These are phyloP conservation scores for Oxyruncus cristatus DNA, from an alignment of 2,113 vertebrate species.

Conservation along the genomic window DNA sequence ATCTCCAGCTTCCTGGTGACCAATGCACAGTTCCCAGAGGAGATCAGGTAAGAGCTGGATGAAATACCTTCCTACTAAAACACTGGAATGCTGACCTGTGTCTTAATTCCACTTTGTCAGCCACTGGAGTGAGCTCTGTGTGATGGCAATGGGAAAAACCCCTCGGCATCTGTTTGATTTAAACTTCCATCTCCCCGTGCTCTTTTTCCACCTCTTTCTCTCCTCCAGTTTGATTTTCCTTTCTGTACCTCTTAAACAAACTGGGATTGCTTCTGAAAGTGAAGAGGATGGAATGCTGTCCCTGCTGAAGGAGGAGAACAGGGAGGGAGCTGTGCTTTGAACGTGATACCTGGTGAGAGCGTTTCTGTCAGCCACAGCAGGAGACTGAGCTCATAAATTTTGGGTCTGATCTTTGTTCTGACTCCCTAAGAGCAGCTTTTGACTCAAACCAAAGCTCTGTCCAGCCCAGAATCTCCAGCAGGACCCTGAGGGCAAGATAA, in stretches of 20 bases:
- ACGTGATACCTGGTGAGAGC: not conserved
- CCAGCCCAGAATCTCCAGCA: not conserved
- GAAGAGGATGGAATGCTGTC: not conserved
- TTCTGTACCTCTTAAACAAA: not conserved
- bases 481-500: not conserved
- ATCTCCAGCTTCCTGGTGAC: constrained; percentile 97
- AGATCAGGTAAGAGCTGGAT: constrained; percentile 83
- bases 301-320: not conserved
- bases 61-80: not conserved
- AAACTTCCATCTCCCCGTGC: not conserved
- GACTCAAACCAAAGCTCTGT: not conserved
- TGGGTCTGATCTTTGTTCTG: not conserved
- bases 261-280: not conserved
- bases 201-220: not conserved
- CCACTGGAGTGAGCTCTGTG: not conserved
- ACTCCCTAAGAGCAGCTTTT: fast-evolving
- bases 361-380: not conserved
- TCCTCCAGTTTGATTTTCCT: not conserved
- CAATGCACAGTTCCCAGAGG: constrained; percentile 91
- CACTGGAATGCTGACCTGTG: not conserved
- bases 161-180: not conserved
- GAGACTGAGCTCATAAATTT: not conserved
- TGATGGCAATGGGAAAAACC: not conserved
- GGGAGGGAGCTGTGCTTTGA: fast-evolving
- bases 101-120: not conserved